phyloP scores from a whole-genome alignment of 1,140 invertebrate genomes.

The Pemphigus obesinymphae region DNA sequence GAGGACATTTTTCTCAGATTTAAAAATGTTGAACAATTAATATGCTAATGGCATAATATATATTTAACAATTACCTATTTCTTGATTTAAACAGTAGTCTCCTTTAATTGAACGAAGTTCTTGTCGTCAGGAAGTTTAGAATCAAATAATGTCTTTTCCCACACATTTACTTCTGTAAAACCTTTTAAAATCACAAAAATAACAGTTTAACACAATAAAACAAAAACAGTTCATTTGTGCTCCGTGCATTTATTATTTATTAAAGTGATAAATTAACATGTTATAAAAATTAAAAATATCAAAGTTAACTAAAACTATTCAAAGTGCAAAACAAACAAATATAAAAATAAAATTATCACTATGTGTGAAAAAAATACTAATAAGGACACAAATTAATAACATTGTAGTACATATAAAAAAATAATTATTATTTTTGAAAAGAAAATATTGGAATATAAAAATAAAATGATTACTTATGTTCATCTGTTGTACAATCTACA shows the following conservation, averaged over 20 bases:
- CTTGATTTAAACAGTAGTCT: conserved; percentile 29
- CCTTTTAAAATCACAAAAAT: conserved; percentile 33
- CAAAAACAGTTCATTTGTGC: not conserved
- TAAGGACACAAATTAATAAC: not conserved
- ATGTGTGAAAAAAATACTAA: not conserved
- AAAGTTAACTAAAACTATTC: not conserved
- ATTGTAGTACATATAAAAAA: not conserved
- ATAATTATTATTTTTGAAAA: not conserved
- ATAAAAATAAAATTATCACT: too few species aligned
- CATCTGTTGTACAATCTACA: not conserved
- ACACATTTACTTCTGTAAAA: conserved; percentile 31
- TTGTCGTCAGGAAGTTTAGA: not conserved
- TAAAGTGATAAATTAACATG: not conserved
- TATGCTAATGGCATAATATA: not conserved
- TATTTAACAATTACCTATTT: not conserved
- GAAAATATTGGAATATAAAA: not conserved
- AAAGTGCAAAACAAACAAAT: conserved; percentile 14
- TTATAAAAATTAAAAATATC: not conserved
- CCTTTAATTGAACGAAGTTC: conserved; percentile 21
- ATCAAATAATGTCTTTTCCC: conserved; percentile 24
- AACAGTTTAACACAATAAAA: conserved; percentile 3
- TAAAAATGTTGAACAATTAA: not conserved
- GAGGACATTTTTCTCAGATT: not conserved
- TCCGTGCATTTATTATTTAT: not conserved
- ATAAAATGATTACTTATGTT: not conserved